phyloP scores from a whole-genome alignment of 2,113 vertebrate species.

The Dendrocopos noguchii region DNA sequence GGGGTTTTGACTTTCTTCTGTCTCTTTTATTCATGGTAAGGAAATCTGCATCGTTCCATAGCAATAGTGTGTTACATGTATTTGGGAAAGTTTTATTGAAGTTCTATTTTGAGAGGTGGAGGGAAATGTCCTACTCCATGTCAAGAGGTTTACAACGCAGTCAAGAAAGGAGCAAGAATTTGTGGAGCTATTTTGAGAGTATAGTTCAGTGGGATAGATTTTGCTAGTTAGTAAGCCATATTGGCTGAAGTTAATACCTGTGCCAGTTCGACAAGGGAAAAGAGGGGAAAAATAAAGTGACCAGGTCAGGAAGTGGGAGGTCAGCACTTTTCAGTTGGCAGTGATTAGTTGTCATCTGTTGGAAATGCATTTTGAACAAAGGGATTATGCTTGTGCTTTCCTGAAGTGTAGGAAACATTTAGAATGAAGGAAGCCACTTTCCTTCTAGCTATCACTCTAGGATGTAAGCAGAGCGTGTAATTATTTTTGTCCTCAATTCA shows the following conservation, averaged over 20 bases:
- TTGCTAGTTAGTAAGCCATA: background rate
- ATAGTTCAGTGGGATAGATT: background rate
- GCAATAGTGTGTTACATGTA: background rate
- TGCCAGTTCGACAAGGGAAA: background rate
- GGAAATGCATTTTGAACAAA: background rate
- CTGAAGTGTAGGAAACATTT: background rate
- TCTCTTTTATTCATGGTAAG: background rate
- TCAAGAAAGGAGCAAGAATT: background rate
- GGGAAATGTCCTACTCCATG: background rate
- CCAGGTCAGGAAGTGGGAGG: background rate
- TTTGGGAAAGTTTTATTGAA: background rate
- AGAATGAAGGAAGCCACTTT: background rate
- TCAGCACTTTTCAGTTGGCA: background rate
- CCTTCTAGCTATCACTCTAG: background rate
- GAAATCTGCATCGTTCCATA: accelerated
- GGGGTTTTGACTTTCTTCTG: background rate
- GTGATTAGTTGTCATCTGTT: background rate
- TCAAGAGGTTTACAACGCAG: background rate
- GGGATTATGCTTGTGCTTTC: background rate
- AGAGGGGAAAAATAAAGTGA: accelerated
- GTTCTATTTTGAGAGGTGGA: background rate
- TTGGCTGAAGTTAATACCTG: background rate
- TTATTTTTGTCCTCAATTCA: constrained; percentile 5
- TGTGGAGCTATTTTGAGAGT: background rate
- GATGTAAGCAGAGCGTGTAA: background rate